Base-by-base conservation (phyloP, 2,113 vertebrate species). In the Pogonocichla stellata region DNA sequence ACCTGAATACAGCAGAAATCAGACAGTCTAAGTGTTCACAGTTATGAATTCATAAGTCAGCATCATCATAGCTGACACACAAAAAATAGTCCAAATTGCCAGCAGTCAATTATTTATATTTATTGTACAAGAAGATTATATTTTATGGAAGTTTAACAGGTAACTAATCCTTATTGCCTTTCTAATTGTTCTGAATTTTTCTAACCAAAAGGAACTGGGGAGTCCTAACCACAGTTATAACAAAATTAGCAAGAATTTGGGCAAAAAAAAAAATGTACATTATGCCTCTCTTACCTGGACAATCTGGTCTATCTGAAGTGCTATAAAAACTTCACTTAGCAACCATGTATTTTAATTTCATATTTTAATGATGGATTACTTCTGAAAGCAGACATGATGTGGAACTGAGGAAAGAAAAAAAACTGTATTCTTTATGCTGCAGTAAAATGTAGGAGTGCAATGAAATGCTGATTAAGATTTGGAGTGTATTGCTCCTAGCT, bases 71-170 rank as follows among this genome's bases (percentile, higher is more conserved):
- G 67, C 66, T 74, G 69, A 72, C 74, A 66, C 50, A 92, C 84
- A 22, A 66, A 66, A 93, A 12, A 22, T 47, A 40, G 61, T 92
- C 23, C 31, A 73, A 86, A 83, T 73, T 95, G 65, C 75, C 79
- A 89, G 54, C 61, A 64, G 80, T n/a, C 47, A 36, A 14, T n/a
- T 64, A 53, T 65, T 94, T 75, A 58, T 25, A 88, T 26, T 90
- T n/a, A 81, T 56, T 91, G 73, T 58, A 51, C 24, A 33, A 34
- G 20, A 15, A 93, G n/a, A 53, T 69, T 23, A 80, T 45, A 16
- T 64, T 91, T 85, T 79, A 25, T 47, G 60, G 48, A 96, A 85
- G 24, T 93, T 95, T 92, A 95, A 42, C 18, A 90, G 36, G 80
- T 92, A 48, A 84, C 67, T 88, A 95, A 96, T 85, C 29, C 14